Percentiles rank a stretch among this genome's conserved stretches.
Conservation (phyloP, 2,113 vertebrate species). For the Petromus typicus region DNA sequence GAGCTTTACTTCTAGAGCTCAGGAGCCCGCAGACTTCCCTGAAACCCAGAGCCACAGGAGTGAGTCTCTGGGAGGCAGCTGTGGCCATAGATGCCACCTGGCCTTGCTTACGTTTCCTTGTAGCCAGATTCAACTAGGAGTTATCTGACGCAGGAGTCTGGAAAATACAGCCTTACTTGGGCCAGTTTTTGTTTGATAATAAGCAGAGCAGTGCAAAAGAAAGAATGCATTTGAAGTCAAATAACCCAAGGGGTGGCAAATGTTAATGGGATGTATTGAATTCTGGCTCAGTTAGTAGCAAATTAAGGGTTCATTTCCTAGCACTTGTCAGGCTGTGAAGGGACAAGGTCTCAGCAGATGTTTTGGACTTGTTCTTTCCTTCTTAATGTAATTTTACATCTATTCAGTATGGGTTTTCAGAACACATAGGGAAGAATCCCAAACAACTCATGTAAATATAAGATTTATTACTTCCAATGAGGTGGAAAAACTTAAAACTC, state of each 20-base stretch:
- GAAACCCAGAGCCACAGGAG: background rate
- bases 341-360: background rate
- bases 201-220: background rate
- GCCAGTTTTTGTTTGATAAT: background rate
- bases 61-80: background rate
- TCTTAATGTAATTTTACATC: conserved; percentile 1
- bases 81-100: background rate
- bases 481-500: background rate
- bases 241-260: background rate
- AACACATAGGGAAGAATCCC: background rate
- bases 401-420: background rate
- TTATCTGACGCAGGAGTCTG: background rate
- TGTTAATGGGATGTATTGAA: background rate
- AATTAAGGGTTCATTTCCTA: conserved; percentile 17
- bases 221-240: background rate
- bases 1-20: background rate
- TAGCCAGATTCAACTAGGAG: background rate
- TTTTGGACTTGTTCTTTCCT: background rate
- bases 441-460: background rate
- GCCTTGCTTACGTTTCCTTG: background rate
- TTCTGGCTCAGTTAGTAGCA: background rate
- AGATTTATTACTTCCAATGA: conserved; percentile 33
- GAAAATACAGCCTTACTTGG: background rate
- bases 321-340: background rate
- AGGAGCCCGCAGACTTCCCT: background rate